Conservation (phyloP, 64 coral and sea anemone species). For the Stylophora pistillata region DNA sequence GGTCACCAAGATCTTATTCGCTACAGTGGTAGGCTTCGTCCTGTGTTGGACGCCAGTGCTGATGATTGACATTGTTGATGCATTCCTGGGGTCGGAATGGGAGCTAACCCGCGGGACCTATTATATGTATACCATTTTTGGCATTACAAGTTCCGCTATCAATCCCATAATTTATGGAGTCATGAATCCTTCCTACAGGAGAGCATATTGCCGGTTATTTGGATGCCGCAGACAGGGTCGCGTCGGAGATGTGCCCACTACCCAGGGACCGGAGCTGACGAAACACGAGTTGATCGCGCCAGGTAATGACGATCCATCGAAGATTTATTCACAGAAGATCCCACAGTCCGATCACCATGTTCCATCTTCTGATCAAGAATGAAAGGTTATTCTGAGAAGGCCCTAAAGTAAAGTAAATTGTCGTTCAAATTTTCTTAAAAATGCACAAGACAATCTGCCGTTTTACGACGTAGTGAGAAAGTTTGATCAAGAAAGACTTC, state of each 20-base stretch:
- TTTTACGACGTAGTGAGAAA: no score
- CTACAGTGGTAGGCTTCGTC: slow-evolving; percentile 6
- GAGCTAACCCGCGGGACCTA: neutral
- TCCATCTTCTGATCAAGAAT: no score
- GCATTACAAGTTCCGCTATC: slow-evolving; percentile 23
- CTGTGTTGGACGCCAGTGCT: slow-evolving; percentile 20
- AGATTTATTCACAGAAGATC: no score
- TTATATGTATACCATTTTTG: slow-evolving; percentile 42
- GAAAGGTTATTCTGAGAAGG: no score
- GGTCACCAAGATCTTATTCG: slow-evolving; percentile 40
- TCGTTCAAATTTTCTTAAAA: no score
- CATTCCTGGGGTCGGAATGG: slow-evolving; percentile 13
- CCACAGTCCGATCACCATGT: no score
- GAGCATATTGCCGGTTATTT: neutral
- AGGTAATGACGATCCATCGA: no score
- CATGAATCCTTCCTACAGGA: slow-evolving; percentile 36
- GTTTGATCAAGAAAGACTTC: no score
- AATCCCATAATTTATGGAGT: slow-evolving; percentile 33
- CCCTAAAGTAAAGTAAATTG: no score
- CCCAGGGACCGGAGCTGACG: neutral
- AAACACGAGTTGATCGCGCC: neutral
- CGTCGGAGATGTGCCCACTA: neutral
- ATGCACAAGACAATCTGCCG: no score
- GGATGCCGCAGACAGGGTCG: neutral
- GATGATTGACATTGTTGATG: slow-evolving; percentile 17